Percentiles rank a stretch among this genome's conserved stretches.
Evolutionary conservation across 2,113 vertebrate genomes (phyloP).

Genomic region (Phasianus colchicus): DNA sequence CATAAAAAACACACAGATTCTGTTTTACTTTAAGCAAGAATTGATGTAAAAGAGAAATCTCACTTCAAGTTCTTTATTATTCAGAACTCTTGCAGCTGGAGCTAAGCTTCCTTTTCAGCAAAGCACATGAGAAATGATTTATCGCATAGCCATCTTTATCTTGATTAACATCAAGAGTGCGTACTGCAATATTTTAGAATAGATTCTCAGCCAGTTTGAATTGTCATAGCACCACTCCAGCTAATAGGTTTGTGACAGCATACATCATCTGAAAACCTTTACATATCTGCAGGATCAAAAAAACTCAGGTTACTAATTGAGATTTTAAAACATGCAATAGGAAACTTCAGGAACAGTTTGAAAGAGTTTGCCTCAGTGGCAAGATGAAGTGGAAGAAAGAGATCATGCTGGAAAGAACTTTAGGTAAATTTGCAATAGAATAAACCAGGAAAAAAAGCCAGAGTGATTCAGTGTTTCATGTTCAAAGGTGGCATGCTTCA

Average conservation of each 20-base stretch:
- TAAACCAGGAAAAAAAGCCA: background rate
- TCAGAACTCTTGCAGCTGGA: background rate
- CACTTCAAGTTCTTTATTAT: background rate
- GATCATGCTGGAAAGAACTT: background rate
- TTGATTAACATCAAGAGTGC: background rate
- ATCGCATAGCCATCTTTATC: background rate
- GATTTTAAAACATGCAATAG: background rate
- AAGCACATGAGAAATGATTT: background rate
- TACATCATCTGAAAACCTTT: background rate
- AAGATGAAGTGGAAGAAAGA: background rate
- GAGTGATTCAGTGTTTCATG: background rate
- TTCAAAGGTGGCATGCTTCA: background rate
- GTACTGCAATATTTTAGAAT: background rate
- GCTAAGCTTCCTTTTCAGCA: background rate
- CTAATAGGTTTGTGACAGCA: background rate
- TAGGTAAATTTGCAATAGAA: background rate
- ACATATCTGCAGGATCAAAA: background rate
- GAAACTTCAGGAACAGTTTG: background rate
- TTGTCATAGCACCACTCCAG: background rate
- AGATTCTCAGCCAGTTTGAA: background rate
- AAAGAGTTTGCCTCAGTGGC: background rate
- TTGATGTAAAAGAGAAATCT: background rate
- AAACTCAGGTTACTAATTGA: background rate
- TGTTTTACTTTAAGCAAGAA: background rate
- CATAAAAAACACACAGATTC: background rate